phyloP scores from a whole-genome alignment of 2,113 vertebrate genomes.

The Grallaria varia region DNA sequence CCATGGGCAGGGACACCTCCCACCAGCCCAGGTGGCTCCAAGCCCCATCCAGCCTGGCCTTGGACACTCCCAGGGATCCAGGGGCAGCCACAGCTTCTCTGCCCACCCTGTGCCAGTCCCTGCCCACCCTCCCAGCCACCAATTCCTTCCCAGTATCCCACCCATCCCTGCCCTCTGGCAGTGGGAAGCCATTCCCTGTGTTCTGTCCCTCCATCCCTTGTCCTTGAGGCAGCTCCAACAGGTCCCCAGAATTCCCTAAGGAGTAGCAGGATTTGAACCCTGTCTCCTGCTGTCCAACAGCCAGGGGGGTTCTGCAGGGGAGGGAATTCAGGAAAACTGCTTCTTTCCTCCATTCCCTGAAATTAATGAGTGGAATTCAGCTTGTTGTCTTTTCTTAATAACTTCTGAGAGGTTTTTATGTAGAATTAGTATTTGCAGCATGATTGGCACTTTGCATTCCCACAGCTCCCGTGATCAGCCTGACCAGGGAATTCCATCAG shows the following conservation, averaged over 20 bases:
- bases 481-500: neutral
- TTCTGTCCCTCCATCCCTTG: neutral
- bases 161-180: neutral
- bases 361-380: neutral
- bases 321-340: neutral
- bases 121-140: neutral
- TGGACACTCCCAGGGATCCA: neutral
- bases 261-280: neutral
- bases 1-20: neutral
- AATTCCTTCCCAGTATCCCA: neutral
- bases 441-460: neutral
- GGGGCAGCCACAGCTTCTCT: neutral
- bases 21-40: neutral
- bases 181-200: neutral
- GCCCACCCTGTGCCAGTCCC: neutral
- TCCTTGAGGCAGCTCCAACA: neutral
- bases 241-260: neutral
- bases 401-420: neutral
- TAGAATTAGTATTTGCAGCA: neutral
- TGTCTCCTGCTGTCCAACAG: neutral
- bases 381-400: neutral
- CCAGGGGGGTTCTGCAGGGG: neutral
- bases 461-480: neutral
- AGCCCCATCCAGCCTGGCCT: neutral
- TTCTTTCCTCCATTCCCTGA: neutral